A percentile compares a stretch with the other conserved stretches of the same genome.
Evolutionary conservation across 2,797 vertebrate genomes (phyloP).

Genomic region (Cygnus olor): DNA sequence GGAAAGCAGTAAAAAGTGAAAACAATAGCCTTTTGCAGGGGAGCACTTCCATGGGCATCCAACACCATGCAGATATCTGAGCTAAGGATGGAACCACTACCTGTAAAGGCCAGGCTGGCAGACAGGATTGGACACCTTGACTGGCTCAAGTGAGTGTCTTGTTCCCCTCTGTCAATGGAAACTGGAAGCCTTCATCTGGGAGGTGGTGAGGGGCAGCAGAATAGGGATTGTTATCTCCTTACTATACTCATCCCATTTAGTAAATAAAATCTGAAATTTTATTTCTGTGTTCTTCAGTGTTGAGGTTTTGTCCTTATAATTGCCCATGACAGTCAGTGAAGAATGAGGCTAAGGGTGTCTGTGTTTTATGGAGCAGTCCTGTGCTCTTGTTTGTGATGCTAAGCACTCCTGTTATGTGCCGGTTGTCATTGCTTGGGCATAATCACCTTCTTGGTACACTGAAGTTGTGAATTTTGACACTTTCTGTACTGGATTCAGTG

Average conservation of each 20-base stretch:
- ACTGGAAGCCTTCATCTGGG: background rate
- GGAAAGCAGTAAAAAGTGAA: background rate
- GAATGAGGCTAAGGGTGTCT: background rate
- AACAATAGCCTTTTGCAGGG: background rate
- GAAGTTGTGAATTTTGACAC: background rate
- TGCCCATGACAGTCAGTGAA: background rate
- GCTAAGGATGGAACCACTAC: rapidly evolving
- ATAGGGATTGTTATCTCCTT: background rate
- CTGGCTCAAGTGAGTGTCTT: background rate
- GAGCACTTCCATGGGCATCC: background rate
- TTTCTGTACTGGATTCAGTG: background rate
- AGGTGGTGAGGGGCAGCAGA: background rate
- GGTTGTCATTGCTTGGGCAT: background rate
- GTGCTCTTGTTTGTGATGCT: background rate
- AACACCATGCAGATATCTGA: background rate
- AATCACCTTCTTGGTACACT: background rate
- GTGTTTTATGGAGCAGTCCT: background rate
- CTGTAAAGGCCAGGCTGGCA: background rate
- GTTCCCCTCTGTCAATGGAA: background rate
- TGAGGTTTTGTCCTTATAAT: background rate
- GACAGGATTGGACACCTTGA: background rate
- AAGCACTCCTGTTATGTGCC: background rate
- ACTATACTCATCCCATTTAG: background rate
- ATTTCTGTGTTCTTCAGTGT: background rate
- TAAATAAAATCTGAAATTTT: background rate